Conservation (phyloP, 1,140 invertebrate genomes). For the Achroia grisella region DNA sequence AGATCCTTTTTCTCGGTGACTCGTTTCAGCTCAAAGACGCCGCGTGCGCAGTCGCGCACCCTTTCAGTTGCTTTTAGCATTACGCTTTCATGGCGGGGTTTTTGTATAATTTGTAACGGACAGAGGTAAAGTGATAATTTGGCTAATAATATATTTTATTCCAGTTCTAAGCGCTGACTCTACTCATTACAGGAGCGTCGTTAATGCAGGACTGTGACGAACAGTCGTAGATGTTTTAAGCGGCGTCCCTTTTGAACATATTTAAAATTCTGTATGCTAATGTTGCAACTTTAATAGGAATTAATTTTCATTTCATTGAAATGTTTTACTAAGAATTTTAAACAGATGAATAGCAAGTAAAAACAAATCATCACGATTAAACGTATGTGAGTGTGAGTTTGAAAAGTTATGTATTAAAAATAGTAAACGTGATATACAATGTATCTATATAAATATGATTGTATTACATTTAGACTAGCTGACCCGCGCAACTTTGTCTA, state of each 20-base stretch:
- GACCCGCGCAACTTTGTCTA: too few relatives aligned
- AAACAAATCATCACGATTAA: too few relatives aligned
- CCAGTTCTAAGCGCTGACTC: constrained; percentile 36
- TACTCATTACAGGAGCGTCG: too few relatives aligned
- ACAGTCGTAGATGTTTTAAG: too few relatives aligned
- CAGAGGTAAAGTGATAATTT: constrained; percentile 46
- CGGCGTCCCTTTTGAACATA: neutral
- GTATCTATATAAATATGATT: too few relatives aligned
- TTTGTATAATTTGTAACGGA: constrained; percentile 40
- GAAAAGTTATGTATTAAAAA: too few relatives aligned
- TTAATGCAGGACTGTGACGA: too few relatives aligned
- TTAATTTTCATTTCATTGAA: constrained; percentile 7
- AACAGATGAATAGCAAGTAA: too few relatives aligned
- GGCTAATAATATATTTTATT: constrained; percentile 60
- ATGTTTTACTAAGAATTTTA: constrained; percentile 3
- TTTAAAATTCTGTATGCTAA: constrained; percentile 2
- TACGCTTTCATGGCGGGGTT: constrained; percentile 53
- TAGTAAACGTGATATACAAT: too few relatives aligned
- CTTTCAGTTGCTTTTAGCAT: constrained; percentile 50
- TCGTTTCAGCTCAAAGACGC: constrained; percentile 29
- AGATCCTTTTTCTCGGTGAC: constrained; percentile 45
- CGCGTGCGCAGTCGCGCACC: constrained; percentile 66
- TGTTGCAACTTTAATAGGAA: neutral
- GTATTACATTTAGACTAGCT: too few relatives aligned
- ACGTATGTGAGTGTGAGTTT: too few relatives aligned